phyloP scores from a whole-genome alignment of 2,113 vertebrate species.

The Megaleporinus macrocephalus region DNA sequence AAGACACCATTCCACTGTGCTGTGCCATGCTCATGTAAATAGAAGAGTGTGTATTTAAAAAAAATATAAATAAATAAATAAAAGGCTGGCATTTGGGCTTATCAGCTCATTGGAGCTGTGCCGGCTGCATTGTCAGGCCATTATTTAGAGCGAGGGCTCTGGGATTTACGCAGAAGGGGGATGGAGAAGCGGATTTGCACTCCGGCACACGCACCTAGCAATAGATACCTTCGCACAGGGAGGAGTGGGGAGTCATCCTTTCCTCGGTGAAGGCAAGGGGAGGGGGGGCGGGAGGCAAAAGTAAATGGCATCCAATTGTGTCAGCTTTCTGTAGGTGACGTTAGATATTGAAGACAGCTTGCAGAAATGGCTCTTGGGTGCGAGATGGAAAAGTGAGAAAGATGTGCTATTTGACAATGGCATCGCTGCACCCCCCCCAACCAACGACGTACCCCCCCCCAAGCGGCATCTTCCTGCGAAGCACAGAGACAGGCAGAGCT shows the following conservation, averaged over 20 bases:
- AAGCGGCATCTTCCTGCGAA: too few relatives aligned
- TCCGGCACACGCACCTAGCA: not conserved
- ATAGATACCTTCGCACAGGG: not conserved
- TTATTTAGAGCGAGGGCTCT: constrained; percentile 11
- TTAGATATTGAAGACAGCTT: not conserved
- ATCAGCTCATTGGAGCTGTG: constrained; percentile 22
- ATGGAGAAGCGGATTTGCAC: constrained; percentile 10
- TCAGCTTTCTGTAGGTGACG: not conserved
- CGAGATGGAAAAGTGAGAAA: not conserved
- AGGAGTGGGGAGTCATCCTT: not conserved
- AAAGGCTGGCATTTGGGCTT: constrained; percentile 23
- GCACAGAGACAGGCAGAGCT: not conserved
- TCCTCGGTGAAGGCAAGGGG: not conserved
- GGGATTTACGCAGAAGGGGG: constrained; percentile 6
- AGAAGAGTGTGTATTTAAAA: constrained; percentile 13
- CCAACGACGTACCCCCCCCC: not conserved
- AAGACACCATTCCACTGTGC: not conserved
- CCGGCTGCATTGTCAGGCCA: constrained; percentile 35
- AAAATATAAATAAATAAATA: too few relatives aligned
- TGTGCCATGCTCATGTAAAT: not conserved
- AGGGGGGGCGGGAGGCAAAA: not conserved
- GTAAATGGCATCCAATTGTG: constrained; percentile 3
- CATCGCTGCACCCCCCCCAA: not conserved
- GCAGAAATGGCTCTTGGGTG: not conserved
- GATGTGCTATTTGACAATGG: not conserved